Base-by-base conservation (phyloP, 2,113 vertebrate genomes). In the Origma solitaria region DNA sequence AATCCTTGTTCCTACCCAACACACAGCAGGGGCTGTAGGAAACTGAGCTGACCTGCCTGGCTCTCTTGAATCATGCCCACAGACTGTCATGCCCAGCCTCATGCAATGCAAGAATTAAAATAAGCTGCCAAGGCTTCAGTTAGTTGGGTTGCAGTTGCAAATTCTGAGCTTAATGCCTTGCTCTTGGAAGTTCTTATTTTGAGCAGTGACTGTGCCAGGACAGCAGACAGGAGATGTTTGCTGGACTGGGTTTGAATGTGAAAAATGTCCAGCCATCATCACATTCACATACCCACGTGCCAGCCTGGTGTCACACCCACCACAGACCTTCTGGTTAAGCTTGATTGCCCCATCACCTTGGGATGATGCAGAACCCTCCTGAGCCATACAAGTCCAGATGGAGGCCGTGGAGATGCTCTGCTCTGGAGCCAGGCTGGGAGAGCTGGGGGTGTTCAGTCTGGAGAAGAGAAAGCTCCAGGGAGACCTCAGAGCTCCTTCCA, bases 1-100 rank as follows among this genome's bases (percentile, higher is more conserved):
- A 40, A 2, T 13, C 8, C 6, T 60, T 38, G 42, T 11, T 30
- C 30, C 37, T 23, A 0, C 5, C 10, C 0, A 4, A 12, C 64
- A 42, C 30, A 9, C 15, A 58, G 16, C 60, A 87, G 65, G 35
- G 7, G 24, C 49, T 83, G 23, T 7, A 56, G 44, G 44, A 75
- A 78, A 22, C 35, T 15, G 54, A 62, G 54, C 22, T 61, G 50
- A 40, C 16, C 17, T 65, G 37, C 27, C 42, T 1, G 3, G 13
- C 50, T 53, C 35, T 23, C 54, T 40, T 2, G 0, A 28, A 22
- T 58, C 21, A 8, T 30, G 22, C 14, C 30, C 60, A 42, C 22
- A 40, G 23, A 38, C 15, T 4, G 5, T 72, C 33, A 21, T 25
- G 23, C 15, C 31, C 37, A 61, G 16, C 14, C 76, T 60, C 44